phyloP scores from a whole-genome alignment of 2,888 invertebrate species.

The Erpobdella octoculata region DNA sequence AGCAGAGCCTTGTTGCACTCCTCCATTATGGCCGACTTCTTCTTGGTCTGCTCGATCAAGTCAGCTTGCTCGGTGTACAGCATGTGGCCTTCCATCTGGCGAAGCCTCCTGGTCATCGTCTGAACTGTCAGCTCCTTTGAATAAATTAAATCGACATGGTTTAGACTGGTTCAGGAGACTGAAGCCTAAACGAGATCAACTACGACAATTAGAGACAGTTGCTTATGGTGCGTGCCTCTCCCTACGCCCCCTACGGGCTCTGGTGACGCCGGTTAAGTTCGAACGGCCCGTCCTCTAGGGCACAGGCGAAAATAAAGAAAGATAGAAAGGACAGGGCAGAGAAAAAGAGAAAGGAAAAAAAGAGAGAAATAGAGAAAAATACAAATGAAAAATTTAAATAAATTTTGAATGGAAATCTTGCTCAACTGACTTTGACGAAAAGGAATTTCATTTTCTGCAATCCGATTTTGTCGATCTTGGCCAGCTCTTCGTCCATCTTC shows the following conservation, averaged over 20 bases:
- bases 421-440: slow-evolving; percentile 22
- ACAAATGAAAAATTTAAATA: no score
- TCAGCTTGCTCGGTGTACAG: slow-evolving; percentile 6
- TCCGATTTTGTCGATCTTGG: slow-evolving; percentile 7
- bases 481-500: slow-evolving; percentile 1
- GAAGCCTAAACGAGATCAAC: neutral
- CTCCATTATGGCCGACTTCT: slow-evolving; percentile 17
- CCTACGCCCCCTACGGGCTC: no score
- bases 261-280: no score
- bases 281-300: no score
- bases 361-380: no score
- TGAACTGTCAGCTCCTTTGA: slow-evolving; percentile 20
- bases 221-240: no score
- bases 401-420: no score
- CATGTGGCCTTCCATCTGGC: slow-evolving; percentile 21
- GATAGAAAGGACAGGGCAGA: no score
- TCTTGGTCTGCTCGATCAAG: slow-evolving; percentile 6
- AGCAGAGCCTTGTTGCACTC: slow-evolving; percentile 19
- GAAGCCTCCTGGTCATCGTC: slow-evolving; percentile 9
- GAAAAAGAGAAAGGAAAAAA: no score
- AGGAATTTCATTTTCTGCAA: slow-evolving; percentile 26
- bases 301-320: no score
- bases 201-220: no score
- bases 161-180: neutral
- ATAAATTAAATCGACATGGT: neutral